Percentiles rank a stretch among this genome's conserved stretches.
Conservation (phyloP, 2,888 invertebrate species). For the Agriopis leucophaearia region DNA sequence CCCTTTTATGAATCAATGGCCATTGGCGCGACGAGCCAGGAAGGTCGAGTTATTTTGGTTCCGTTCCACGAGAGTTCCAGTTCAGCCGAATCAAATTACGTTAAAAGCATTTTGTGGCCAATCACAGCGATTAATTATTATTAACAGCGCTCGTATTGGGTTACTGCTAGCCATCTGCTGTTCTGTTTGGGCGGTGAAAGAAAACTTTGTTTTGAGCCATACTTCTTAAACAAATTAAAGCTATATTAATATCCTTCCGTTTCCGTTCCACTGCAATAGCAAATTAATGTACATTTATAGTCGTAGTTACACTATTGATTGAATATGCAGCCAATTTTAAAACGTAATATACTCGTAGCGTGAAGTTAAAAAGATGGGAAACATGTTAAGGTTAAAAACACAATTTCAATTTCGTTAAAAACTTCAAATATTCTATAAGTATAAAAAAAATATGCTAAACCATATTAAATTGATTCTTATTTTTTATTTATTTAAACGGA, state of each 20-base stretch:
- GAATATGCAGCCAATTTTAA: constrained; percentile 2
- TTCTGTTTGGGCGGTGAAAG: constrained; percentile 45
- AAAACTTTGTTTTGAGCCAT: constrained; percentile 33
- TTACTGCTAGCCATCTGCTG: constrained; percentile 69
- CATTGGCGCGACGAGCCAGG: constrained; percentile 55
- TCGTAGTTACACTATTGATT: neutral
- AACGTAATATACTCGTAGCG: neutral
- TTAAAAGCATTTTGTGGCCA: constrained; percentile 83
- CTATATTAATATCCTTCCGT: constrained; percentile 30
- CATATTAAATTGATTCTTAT: neutral
- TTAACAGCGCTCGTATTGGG: constrained; percentile 72
- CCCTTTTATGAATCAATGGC: constrained; percentile 50
- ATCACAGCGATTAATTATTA: constrained; percentile 80
- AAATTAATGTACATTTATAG: neutral
- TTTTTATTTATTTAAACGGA: neutral
- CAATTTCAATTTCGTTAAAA: constrained; percentile 5
- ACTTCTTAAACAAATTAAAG: constrained; percentile 29
- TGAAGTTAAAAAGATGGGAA: constrained; percentile 6
- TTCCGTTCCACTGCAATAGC: constrained; percentile 15
- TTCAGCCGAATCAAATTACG: constrained; percentile 81
- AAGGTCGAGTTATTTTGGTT: constrained; percentile 69
- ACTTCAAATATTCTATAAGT: neutral
- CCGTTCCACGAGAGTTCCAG: constrained; percentile 75
- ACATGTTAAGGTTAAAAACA: constrained; percentile 5
- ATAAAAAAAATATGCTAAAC: neutral